Conservation (phyloP, 2,888 invertebrate genomes). For the Andrena praecox region DNA sequence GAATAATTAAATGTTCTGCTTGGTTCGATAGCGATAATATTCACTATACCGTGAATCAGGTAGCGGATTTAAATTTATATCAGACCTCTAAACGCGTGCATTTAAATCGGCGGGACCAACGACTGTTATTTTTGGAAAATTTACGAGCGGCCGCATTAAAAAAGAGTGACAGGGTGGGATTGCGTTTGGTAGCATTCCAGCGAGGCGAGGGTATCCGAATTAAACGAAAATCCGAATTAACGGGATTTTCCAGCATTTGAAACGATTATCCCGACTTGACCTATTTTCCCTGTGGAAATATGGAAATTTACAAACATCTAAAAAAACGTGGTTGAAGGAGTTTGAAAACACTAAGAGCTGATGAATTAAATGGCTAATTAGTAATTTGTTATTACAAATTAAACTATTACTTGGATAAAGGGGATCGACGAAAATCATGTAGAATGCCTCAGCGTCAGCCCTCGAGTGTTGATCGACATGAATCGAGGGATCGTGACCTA, state of each 20-base stretch:
- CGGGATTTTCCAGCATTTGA: neutral
- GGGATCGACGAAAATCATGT: too few species aligned
- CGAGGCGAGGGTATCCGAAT: neutral
- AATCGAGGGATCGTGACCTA: neutral
- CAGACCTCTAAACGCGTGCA: too few species aligned
- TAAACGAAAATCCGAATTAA: conserved; percentile 28
- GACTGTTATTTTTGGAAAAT: conserved; percentile 7
- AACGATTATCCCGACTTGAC: conserved; percentile 24
- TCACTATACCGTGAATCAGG: neutral
- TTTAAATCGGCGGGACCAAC: too few species aligned
- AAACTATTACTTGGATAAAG: too few species aligned
- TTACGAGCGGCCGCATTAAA: conserved; percentile 13
- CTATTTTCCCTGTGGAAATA: conserved; percentile 16
- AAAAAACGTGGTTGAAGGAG: neutral
- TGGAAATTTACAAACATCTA: conserved; percentile 4
- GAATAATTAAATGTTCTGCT: too few species aligned
- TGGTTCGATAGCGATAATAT: neutral
- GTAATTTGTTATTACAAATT: too few species aligned
- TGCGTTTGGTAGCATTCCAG: conserved; percentile 5
- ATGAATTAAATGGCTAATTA: too few species aligned
- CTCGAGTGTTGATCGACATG: neutral
- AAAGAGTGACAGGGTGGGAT: neutral
- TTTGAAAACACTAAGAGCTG: neutral
- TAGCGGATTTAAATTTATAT: conserved; percentile 12
- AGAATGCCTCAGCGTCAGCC: neutral